These are phyloP conservation scores for Opisthocomus hoazin DNA, from an alignment of 2,113 vertebrate species.

Conservation along the genomic window DNA sequence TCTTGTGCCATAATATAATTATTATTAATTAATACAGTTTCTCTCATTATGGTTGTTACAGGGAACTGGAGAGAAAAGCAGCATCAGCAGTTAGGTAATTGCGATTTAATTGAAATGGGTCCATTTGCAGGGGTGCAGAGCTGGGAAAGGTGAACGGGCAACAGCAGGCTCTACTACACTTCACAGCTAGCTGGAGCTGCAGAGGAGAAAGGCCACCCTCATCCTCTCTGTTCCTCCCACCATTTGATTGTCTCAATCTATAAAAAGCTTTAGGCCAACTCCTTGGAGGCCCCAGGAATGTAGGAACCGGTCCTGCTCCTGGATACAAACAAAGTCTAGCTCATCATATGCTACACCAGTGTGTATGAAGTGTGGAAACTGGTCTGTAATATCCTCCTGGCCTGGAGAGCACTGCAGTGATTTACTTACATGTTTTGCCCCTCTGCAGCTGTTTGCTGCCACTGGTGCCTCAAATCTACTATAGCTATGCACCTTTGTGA, in stretches of 20 bases:
- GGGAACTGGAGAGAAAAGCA: background rate
- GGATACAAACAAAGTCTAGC: background rate
- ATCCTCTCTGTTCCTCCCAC: background rate
- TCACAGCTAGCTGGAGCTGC: background rate
- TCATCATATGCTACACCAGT: background rate
- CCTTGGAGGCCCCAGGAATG: background rate
- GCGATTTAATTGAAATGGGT: background rate
- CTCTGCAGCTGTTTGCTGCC: background rate
- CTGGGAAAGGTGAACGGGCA: background rate
- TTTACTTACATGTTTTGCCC: background rate
- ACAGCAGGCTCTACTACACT: fast-evolving
- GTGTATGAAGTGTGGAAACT: background rate
- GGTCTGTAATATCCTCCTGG: background rate
- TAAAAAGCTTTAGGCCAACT: background rate
- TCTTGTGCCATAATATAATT: background rate
- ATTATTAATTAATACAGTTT: background rate
- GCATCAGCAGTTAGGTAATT: background rate
- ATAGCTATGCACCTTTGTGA: background rate
- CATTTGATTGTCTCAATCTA: background rate
- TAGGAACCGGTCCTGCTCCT: background rate
- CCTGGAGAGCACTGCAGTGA: background rate
- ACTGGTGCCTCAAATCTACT: background rate
- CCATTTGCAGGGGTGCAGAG: background rate
- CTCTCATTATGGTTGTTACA: background rate
- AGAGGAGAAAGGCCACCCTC: background rate